These are phyloP conservation scores for Pipistrellus nathusii DNA, from an alignment of 2,797 vertebrate species.

Conservation along the genomic window DNA sequence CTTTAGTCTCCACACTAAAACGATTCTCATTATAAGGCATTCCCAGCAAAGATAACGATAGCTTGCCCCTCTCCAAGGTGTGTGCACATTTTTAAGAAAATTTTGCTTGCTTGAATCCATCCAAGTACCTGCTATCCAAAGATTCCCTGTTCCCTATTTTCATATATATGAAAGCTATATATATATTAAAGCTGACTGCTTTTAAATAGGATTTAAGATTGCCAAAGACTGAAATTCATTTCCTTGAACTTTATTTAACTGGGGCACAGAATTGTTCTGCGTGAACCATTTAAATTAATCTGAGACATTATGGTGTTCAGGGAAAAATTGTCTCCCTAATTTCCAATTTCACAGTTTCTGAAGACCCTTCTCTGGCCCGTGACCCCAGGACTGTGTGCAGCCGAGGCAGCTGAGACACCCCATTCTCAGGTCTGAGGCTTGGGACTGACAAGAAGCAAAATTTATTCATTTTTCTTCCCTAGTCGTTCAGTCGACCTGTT, in stretches of 20 bases:
- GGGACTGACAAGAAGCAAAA: neutral
- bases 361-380: constrained; percentile 25
- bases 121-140: constrained; percentile 59
- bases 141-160: constrained; percentile 56
- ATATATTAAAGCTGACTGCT: constrained; percentile 18
- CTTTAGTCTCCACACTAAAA: neutral
- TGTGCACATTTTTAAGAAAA: constrained; percentile 49
- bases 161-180: too few species aligned
- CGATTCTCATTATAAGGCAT: constrained; percentile 31
- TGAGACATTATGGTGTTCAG: constrained; percentile 78
- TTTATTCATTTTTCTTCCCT: neutral
- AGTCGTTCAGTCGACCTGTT: neutral
- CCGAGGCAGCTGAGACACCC: neutral
- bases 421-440: neutral
- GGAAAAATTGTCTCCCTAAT: constrained; percentile 68
- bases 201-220: constrained; percentile 77
- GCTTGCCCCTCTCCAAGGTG: neutral
- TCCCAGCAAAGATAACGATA: neutral
- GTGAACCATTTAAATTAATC: constrained; percentile 72
- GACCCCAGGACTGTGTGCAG: neutral
- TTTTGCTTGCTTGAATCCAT: constrained; percentile 60
- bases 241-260: constrained; percentile 79
- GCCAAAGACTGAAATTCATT: constrained; percentile 78
- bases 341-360: constrained; percentile 72
- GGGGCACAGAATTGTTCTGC: constrained; percentile 76